Evolutionary conservation across 2,797 vertebrate genomes (phyloP).

Genomic region (Pantherophis vulpinus): DNA sequence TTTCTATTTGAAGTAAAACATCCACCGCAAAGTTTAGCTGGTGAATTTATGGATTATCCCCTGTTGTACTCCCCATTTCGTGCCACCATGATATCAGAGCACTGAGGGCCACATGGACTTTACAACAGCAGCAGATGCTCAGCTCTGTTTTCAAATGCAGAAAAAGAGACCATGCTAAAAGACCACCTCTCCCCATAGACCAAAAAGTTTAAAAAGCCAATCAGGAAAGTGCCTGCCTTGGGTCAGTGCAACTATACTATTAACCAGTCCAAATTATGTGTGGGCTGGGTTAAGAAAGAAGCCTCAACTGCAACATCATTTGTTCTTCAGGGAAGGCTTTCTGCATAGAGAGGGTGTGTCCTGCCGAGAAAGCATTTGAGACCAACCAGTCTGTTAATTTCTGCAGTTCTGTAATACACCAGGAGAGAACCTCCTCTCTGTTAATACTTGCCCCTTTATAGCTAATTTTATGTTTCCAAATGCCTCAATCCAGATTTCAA

Average conservation of each 20-base stretch:
- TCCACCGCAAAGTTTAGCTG: neutral
- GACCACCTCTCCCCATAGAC: neutral
- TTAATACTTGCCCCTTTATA: neutral
- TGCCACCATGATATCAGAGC: neutral
- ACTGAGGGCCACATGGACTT: neutral
- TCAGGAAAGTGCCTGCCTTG: neutral
- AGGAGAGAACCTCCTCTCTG: neutral
- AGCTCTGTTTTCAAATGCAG: neutral
- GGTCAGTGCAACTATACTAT: rapidly evolving
- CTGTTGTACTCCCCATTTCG: neutral
- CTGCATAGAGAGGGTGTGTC: neutral
- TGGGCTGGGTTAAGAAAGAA: neutral
- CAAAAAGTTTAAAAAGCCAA: neutral
- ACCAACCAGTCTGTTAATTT: conserved; percentile 16
- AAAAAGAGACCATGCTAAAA: conserved; percentile 17
- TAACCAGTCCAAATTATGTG: neutral
- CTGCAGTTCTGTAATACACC: neutral
- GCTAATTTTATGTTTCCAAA: neutral
- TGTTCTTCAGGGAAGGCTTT: rapidly evolving
- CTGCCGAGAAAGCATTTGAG: rapidly evolving
- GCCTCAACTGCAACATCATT: rapidly evolving
- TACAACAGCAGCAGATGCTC: neutral
- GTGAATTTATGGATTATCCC: neutral
- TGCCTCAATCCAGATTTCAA: neutral
- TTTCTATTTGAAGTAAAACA: neutral